Percentiles rank a stretch among this genome's conserved stretches.
phyloP scores from a whole-genome alignment of 2,113 vertebrate species.

The Synodontis membranacea region DNA sequence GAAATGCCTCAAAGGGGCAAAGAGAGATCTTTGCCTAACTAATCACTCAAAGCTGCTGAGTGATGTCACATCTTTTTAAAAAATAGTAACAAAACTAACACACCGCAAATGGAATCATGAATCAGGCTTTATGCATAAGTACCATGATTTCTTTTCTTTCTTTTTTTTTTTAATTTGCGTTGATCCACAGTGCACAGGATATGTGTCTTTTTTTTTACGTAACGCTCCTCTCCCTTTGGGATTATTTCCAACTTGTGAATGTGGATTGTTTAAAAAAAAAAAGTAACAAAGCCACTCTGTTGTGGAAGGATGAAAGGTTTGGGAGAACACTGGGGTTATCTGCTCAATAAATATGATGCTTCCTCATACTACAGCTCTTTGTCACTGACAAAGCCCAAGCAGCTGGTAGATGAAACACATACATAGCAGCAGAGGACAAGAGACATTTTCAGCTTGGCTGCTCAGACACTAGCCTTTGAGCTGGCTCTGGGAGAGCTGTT shows the following conservation, averaged over 20 bases:
- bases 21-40: conserved; percentile 69
- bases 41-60: conserved; percentile 73
- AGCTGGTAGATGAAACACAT: conserved; percentile 77
- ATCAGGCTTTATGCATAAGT: conserved; percentile 52
- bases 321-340: conserved; percentile 68
- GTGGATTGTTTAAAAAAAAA: conserved; percentile 69
- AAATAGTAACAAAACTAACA: conserved; percentile 59
- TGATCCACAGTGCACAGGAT: conserved; percentile 28
- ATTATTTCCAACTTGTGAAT: conserved; percentile 45
- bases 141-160: not conserved
- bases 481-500: conserved; percentile 74
- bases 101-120: conserved; percentile 61
- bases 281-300: conserved; percentile 74
- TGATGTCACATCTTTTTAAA: conserved; percentile 50
- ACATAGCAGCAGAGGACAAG: conserved; percentile 77
- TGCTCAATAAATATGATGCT: conserved; percentile 79
- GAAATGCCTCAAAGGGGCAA: conserved; percentile 59
- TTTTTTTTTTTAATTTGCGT: too few species aligned
- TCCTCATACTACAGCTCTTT: conserved; percentile 77
- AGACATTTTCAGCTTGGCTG: conserved; percentile 82
- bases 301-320: conserved; percentile 70
- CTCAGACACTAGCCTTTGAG: conserved; percentile 76
- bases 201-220: conserved; percentile 4
- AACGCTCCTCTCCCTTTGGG: conserved; percentile 33
- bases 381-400: conserved; percentile 78